Percentiles rank a stretch among this genome's conserved stretches.
phyloP scores from a whole-genome alignment of 2,113 vertebrate species.

The Lycocorax pyrrhopterus region DNA sequence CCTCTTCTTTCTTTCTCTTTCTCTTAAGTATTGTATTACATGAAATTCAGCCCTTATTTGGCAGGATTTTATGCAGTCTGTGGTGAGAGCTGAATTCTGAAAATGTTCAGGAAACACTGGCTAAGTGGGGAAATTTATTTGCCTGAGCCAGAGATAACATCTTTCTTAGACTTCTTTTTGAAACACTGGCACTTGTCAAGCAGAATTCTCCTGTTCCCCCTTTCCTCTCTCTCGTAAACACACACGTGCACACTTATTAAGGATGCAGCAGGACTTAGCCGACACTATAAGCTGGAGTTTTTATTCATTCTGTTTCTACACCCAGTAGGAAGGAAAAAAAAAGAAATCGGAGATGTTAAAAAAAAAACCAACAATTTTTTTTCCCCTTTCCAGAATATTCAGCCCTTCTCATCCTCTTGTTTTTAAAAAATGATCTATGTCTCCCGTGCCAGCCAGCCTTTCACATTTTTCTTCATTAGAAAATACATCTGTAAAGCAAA shows the following conservation, averaged over 20 bases:
- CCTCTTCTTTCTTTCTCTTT: background rate
- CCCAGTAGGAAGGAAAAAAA: conserved; percentile 7
- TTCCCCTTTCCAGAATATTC: conserved; percentile 43
- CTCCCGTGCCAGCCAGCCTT: background rate
- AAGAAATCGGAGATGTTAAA: conserved; percentile 31
- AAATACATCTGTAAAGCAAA: conserved; percentile 65
- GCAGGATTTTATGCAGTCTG: conserved; percentile 61
- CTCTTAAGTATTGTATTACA: conserved; percentile 56
- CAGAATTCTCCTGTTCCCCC: conserved; percentile 41
- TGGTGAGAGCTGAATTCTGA: conserved; percentile 58
- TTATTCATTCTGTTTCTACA: conserved; percentile 46
- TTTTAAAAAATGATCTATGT: conserved; percentile 48
- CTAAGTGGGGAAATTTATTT: conserved; percentile 64
- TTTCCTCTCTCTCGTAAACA: conserved; percentile 2
- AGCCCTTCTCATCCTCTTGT: conserved; percentile 32
- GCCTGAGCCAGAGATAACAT: conserved; percentile 55
- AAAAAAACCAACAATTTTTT: background rate
- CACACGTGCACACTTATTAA: conserved; percentile 5
- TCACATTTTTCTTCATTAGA: conserved; percentile 71
- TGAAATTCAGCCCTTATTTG: conserved; percentile 56
- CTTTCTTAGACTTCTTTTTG: conserved; percentile 55
- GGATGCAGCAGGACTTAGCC: conserved; percentile 34
- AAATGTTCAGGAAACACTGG: conserved; percentile 54
- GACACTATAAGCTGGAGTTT: conserved; percentile 28
- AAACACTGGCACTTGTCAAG: conserved; percentile 62